Evolutionary conservation across 2,888 invertebrate genomes (phyloP).

Genomic region (Ophion obscuratus): DNA sequence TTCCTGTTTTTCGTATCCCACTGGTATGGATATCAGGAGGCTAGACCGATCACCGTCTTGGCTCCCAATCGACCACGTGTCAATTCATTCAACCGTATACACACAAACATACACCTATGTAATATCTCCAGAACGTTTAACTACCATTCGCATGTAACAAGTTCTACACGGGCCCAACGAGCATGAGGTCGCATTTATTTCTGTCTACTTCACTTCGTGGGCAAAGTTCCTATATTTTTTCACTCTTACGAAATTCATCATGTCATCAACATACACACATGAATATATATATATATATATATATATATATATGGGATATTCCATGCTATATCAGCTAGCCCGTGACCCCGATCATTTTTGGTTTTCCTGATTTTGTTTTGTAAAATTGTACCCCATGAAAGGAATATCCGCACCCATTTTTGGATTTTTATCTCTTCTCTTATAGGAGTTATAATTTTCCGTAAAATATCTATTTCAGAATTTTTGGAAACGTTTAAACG

Average conservation of each 20-base stretch:
- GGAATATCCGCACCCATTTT: too few relatives aligned
- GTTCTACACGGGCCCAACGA: conserved; percentile 48
- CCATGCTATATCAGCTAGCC: too few relatives aligned
- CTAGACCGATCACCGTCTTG: not conserved
- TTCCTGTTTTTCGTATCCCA: not conserved
- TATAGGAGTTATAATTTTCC: too few relatives aligned
- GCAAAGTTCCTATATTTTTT: conserved; percentile 50
- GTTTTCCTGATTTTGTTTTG: too few relatives aligned
- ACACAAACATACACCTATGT: conserved; percentile 36
- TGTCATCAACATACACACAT: too few relatives aligned
- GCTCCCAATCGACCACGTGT: conserved; percentile 33
- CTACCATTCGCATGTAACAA: conserved; percentile 44
- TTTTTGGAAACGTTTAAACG: too few relatives aligned
- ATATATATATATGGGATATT: too few relatives aligned
- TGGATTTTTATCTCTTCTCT: too few relatives aligned
- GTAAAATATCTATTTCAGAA: too few relatives aligned
- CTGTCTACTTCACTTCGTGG: conserved; percentile 44
- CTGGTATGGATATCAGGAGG: not conserved
- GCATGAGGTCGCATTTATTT: conserved; percentile 55
- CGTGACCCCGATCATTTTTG: too few relatives aligned
- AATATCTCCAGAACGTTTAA: conserved; percentile 24
- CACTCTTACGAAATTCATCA: conserved; percentile 51
- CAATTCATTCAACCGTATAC: conserved; percentile 40
- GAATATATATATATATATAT: too few relatives aligned
- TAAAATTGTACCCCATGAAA: too few relatives aligned